These are phyloP conservation scores for Coreius guichenoti DNA, from an alignment of 2,797 vertebrate species.

Conservation along the genomic window DNA sequence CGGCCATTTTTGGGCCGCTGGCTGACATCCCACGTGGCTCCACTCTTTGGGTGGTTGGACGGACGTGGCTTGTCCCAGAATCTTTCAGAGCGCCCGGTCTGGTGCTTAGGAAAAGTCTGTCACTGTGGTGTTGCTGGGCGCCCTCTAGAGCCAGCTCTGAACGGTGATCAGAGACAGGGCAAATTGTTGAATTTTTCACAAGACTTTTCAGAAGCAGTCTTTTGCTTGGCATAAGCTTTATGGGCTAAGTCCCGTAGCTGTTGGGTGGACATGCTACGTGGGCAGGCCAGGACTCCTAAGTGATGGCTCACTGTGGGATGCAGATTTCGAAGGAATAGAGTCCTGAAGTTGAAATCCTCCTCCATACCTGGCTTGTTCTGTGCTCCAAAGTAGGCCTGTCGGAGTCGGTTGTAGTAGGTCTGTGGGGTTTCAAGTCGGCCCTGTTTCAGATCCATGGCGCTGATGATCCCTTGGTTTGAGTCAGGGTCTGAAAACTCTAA, in stretches of 20 bases:
- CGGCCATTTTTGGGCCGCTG: too few species aligned
- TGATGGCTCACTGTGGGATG: background rate
- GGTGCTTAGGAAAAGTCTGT: too few species aligned
- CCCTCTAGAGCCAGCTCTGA: background rate
- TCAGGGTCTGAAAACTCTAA: background rate
- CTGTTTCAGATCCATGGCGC: background rate
- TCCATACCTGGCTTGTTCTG: background rate
- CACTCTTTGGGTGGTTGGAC: too few species aligned
- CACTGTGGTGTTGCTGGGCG: background rate
- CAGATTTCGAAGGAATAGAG: background rate
- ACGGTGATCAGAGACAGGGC: background rate
- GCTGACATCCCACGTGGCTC: too few species aligned
- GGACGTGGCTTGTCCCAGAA: too few species aligned
- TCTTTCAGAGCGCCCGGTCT: too few species aligned
- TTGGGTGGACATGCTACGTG: too few species aligned
- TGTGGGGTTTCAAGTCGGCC: background rate
- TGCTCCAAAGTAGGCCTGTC: background rate
- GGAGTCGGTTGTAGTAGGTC: background rate
- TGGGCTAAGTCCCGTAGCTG: background rate
- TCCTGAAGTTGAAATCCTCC: too few species aligned
- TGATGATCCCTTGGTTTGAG: background rate
- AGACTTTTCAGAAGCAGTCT: too few species aligned
- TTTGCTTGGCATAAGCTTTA: too few species aligned
- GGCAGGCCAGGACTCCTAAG: background rate
- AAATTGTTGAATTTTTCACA: background rate